A percentile compares a stretch with the other conserved stretches of the same genome.
Evolutionary conservation across 2,888 invertebrate species (phyloP).

Genomic region (Penaeus monodon): DNA sequence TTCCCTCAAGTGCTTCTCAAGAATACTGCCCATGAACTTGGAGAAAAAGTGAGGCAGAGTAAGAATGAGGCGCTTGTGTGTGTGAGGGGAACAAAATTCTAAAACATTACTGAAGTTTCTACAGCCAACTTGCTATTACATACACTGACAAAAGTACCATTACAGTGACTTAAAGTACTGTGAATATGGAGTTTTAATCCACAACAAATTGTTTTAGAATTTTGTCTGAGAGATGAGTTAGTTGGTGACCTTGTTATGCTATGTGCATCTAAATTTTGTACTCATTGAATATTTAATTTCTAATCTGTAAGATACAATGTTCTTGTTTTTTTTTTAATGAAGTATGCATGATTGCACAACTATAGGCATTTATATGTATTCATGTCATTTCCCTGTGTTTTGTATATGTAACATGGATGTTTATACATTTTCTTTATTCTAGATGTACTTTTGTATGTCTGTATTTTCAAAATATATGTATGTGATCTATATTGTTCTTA

Average conservation of each 20-base stretch:
- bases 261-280: constrained; percentile 40
- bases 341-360: constrained; percentile 2
- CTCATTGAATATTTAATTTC: background rate
- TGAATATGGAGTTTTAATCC: constrained; percentile 9
- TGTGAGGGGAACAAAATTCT: constrained; percentile 41
- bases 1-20: constrained; percentile 22
- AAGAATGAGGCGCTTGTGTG: constrained; percentile 38
- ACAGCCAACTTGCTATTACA: constrained; percentile 8
- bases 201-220: constrained; percentile 24
- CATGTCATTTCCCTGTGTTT: background rate
- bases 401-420: background rate
- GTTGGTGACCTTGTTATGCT: constrained; percentile 3
- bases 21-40: constrained; percentile 33
- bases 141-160: background rate
- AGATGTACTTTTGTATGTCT: too few species aligned
- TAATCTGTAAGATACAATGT: background rate
- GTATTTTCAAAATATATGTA: too few species aligned
- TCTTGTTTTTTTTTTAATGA: background rate
- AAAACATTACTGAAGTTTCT: constrained; percentile 14
- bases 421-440: too few species aligned
- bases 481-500: too few species aligned
- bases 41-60: constrained; percentile 31
- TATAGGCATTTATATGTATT: constrained; percentile 5
- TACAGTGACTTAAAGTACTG: constrained; percentile 14
- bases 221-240: constrained; percentile 19